phyloP scores from a whole-genome alignment of 2,113 vertebrate species.

The Anser cygnoides region DNA sequence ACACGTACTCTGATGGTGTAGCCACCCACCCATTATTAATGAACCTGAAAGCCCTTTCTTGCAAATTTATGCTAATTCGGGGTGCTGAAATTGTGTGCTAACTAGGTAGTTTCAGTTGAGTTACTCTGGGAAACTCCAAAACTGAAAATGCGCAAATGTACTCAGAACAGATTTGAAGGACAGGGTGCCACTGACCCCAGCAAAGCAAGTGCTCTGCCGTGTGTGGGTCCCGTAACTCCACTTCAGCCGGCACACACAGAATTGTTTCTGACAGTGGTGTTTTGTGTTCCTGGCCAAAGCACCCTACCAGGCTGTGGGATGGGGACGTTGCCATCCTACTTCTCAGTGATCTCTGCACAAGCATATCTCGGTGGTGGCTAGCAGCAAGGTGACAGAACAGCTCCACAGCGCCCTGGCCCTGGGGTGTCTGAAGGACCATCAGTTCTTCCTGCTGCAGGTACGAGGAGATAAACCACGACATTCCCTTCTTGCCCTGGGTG shows the following conservation, averaged over 20 bases:
- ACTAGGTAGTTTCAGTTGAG: not conserved
- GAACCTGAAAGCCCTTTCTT: conserved; percentile 28
- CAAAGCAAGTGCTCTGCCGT: not conserved
- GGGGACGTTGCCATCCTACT: not conserved
- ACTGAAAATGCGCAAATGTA: conserved; percentile 7
- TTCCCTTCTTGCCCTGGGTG: not conserved
- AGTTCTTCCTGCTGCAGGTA: not conserved
- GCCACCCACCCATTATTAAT: conserved; percentile 17
- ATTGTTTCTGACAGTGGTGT: not conserved
- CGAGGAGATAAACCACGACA: not conserved
- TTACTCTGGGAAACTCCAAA: not conserved
- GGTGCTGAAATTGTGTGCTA: not conserved
- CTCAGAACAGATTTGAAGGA: not conserved
- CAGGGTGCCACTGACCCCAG: not conserved
- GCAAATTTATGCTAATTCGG: conserved; percentile 31
- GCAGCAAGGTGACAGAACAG: not conserved
- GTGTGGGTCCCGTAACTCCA: not conserved
- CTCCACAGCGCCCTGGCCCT: not conserved
- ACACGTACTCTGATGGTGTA: not conserved
- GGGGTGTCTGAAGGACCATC: not conserved
- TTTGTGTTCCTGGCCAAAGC: not conserved
- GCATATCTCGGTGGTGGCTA: fast-evolving
- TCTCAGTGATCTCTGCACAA: not conserved
- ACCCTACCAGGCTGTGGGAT: not conserved
- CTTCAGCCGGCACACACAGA: not conserved